Evolutionary conservation across 1,140 invertebrate genomes (phyloP).

Genomic region (Drosophila equinoxialis): DNA sequence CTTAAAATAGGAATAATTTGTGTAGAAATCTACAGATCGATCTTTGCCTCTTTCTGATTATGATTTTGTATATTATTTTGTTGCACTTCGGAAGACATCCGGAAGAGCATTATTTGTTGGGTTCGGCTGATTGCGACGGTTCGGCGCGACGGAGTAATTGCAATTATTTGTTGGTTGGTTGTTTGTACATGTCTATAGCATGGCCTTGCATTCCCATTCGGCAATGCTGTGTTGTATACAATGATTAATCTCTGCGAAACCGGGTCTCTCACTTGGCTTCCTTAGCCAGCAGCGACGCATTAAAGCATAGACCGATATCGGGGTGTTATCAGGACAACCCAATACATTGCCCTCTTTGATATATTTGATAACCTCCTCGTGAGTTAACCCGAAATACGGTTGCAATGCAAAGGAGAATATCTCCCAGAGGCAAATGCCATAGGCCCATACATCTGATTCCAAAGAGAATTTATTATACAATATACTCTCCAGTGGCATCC

Average conservation of each 20-base stretch:
- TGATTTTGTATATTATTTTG: not conserved
- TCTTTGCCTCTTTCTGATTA: not conserved
- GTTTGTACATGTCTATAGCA: slow-evolving; percentile 54
- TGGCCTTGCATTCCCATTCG: slow-evolving; percentile 76
- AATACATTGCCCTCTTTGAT: slow-evolving; percentile 95
- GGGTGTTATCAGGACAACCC: slow-evolving; percentile 94
- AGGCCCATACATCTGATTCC: slow-evolving; percentile 97
- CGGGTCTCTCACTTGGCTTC: slow-evolving; percentile 92
- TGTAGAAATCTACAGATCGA: not conserved
- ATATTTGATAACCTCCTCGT: slow-evolving; percentile 96
- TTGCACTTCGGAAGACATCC: slow-evolving; percentile 59
- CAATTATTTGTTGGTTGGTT: slow-evolving; percentile 6
- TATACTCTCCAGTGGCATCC: slow-evolving; percentile 98
- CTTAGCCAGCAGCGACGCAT: slow-evolving; percentile 97
- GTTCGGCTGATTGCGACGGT: slow-evolving; percentile 4
- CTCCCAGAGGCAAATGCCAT: slow-evolving; percentile 96
- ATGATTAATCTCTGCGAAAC: slow-evolving; percentile 86
- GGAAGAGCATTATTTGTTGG: slow-evolving; percentile 50
- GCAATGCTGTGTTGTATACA: slow-evolving; percentile 81
- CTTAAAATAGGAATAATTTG: too few species aligned
- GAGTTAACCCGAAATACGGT: slow-evolving; percentile 97
- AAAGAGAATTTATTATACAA: slow-evolving; percentile 96
- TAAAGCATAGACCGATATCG: slow-evolving; percentile 93
- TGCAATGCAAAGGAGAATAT: slow-evolving; percentile 97
- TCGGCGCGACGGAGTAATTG: slow-evolving; percentile 52